Evolutionary conservation across 1,140 invertebrate species (phyloP), one percentile per base, ranked within the genome.

Genomic region (Calliphora vicina): DNA sequence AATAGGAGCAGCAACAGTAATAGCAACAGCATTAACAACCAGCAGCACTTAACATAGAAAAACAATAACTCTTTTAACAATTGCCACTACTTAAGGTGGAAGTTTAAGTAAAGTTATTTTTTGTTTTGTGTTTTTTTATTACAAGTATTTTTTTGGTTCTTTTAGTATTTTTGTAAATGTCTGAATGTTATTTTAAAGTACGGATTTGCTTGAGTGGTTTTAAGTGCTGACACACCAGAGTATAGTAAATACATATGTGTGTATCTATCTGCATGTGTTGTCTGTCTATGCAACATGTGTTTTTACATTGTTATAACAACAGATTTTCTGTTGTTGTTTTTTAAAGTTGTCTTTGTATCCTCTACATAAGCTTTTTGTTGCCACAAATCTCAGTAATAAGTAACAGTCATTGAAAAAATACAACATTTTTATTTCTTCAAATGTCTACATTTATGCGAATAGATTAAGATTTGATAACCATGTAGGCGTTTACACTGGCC

Each of bases 61-160:
- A 78, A 78, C 74, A 78, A 78, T 78, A 78, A 78, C 74, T 78
- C 74, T 78, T 78, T 78, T 27, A 78, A 78, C 74, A 78, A 78
- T 78, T 78, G 74, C 74, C 74, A 78, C 74, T 78, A 78, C 74
- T 78, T 78, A 78, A 78, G 74, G 74, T 78, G 74, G 42, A 45
- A 45, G 74, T 43, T 43, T 78, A 78, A 78, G 35, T 67, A 9
- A 67, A 67, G n/a, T 23, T 23, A 23, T 67, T 67, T 67, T 20
- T 67, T 67, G 1, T 23, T 67, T 67, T 25, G n/a, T n/a, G n/a
- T 78, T 43, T 78, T 43, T 78, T 42, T 76, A 27, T 42, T 35
- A 35, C 35, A 10, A 35, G 35, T 35, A 35, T 5, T 35, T 35
- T 35, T 35, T 27, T 73, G 26, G 25, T 73, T 29, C 73, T 8